Conservation (phyloP, 2,113 vertebrate genomes). For the Rhegmatorhina hoffmannsi region DNA sequence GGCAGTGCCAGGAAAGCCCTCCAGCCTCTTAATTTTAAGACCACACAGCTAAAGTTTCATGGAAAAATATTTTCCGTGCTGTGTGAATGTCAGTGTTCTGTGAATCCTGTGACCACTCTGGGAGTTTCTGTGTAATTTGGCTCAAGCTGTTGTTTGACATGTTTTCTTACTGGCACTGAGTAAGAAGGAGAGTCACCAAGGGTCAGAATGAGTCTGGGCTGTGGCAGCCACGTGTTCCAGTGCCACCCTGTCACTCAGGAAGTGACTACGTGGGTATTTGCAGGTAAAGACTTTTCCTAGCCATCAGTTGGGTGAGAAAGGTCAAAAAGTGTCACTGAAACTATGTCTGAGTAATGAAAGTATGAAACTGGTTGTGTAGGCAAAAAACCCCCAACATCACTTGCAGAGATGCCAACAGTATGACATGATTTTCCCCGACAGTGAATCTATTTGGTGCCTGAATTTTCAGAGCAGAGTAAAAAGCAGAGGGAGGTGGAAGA, state of each 20-base stretch:
- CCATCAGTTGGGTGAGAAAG: background rate
- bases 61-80: background rate
- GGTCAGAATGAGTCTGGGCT: background rate
- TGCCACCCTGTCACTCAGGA: background rate
- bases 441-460: background rate
- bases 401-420: background rate
- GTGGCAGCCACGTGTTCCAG: fast-evolving
- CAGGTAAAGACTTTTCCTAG: background rate
- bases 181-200: background rate
- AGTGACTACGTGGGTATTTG: fast-evolving
- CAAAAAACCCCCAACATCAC: background rate
- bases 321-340: background rate
- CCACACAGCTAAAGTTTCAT: background rate
- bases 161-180: background rate
- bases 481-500: background rate
- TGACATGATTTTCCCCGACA: background rate
- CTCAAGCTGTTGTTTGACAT: background rate
- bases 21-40: background rate
- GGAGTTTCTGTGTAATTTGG: background rate
- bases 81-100: background rate
- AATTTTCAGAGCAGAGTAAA: background rate
- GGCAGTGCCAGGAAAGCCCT: background rate
- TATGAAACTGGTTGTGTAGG: background rate
- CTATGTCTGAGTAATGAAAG: background rate
- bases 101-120: background rate